Evolutionary conservation across 2,888 invertebrate species (phyloP), one percentile per base, ranked within the genome.

Genomic region (Druceiella hillmani): DNA sequence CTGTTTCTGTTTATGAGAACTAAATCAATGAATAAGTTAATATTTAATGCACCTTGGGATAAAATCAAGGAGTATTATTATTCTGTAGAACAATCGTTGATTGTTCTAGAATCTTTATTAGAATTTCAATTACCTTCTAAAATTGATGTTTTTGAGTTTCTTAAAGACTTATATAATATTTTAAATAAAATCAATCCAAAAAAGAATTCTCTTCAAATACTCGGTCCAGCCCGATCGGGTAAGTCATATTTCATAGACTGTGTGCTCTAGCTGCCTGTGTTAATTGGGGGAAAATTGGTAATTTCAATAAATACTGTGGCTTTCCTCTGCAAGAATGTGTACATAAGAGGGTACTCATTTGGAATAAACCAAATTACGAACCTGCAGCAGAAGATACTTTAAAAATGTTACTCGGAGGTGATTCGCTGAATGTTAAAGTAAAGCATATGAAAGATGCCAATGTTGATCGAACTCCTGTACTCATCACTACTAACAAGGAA

Each of bases 281-380:
- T 7, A 43, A 39, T 36, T 38, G 34, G 33, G 43, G 43, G 9
- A 26, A 29, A 11, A 43, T 43, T 13, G 36, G 33, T n/a, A 39
- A 39, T 17, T 43, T 43, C 22, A 43, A 39, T 32, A 43, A 43
- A 13, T 39, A 43, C 31, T 12, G 24, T 39, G 31, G 40, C 22
- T 50, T 49, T 44, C 46, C 47, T 2, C 41, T 48, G 25, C 36
- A 44, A 34, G 47, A 50, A 22, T 43, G 41, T 33, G 33, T 43
- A n/a, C 41, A 46, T 36, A 28, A 32, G 15, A 11, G 48, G 4
- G 43, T 50, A n/a, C 29, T 47, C 6, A 35, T 43, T 33, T 46
- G 44, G 47, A 47, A 47, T 26, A 48, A 50, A 41, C 48, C 48
- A 25, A 47, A 46, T 37, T 41, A 31, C 16, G 45, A 48, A 41